Percentiles rank a stretch among this genome's conserved stretches.
Evolutionary conservation across 2,888 invertebrate species (phyloP).

Genomic region (Argynnis bischoffii): DNA sequence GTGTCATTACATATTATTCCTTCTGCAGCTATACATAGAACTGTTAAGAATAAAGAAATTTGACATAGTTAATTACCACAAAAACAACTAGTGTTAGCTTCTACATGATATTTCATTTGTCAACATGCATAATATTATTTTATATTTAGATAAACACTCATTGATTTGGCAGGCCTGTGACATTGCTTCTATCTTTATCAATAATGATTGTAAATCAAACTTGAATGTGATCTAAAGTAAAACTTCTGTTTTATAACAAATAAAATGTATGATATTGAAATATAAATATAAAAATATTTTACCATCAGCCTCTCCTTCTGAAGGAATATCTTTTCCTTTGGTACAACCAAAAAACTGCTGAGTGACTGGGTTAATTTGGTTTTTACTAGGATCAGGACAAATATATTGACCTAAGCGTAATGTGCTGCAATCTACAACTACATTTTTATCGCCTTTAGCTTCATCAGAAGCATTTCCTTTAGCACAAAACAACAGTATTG

Average conservation of each 20-base stretch:
- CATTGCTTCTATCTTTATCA: no score
- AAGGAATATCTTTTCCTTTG: constrained; percentile 72
- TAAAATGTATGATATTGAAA: neutral
- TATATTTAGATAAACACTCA: no score
- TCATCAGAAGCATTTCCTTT: constrained; percentile 59
- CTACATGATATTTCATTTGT: no score
- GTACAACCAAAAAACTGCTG: constrained; percentile 93
- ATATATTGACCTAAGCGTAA: constrained; percentile 90
- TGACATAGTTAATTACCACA: no score
- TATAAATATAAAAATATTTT: constrained; percentile 32
- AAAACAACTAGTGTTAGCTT: no score
- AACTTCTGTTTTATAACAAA: no score
- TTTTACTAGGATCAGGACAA: constrained; percentile 89
- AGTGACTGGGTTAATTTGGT: constrained; percentile 92
- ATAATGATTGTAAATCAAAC: no score
- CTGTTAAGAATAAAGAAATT: constrained; percentile 68
- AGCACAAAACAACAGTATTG: constrained; percentile 41
- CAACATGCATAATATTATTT: no score
- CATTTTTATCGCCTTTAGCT: constrained; percentile 53
- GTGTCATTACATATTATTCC: constrained; percentile 91
- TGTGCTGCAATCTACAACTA: constrained; percentile 85
- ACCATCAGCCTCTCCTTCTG: constrained; percentile 91
- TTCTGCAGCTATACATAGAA: constrained; percentile 91
- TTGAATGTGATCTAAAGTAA: no score
- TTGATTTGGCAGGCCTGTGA: no score